phyloP scores from a whole-genome alignment of 2,797 vertebrate genomes.

The Centropyge bicolor region DNA sequence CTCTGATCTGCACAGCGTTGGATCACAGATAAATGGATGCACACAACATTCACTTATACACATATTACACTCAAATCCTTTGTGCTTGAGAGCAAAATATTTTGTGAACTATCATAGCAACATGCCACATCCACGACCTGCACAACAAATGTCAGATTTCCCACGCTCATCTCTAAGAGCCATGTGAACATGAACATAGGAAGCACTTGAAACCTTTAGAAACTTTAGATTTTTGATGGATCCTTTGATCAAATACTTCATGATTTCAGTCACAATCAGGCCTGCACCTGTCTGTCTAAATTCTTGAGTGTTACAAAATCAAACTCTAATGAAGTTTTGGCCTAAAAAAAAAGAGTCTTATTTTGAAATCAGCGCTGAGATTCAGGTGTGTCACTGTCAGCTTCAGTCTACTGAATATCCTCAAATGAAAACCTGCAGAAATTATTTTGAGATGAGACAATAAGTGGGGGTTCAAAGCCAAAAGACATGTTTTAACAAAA shows the following conservation, averaged over 20 bases:
- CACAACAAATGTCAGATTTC: not conserved
- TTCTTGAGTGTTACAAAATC: not conserved
- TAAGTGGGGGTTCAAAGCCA: not conserved
- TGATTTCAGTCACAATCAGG: no score
- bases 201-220: no score
- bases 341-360: no score
- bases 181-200: no score
- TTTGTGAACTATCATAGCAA: not conserved
- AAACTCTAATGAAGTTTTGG: not conserved
- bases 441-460: not conserved
- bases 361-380: no score
- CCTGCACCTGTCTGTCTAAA: no score
- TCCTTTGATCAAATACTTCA: no score
- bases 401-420: not conserved
- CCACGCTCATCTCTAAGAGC: no score
- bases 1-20: constrained; percentile 11
- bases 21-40: not conserved
- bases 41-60: not conserved
- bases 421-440: not conserved
- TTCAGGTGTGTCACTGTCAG: not conserved
- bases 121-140: not conserved
- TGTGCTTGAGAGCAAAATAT: not conserved
- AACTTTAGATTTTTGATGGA: no score
- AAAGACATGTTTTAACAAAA: not conserved
- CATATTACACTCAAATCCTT: not conserved